These are phyloP conservation scores for Pseudomugil gertrudae DNA, from an alignment of 2,797 vertebrate genomes.

Conservation along the genomic window DNA sequence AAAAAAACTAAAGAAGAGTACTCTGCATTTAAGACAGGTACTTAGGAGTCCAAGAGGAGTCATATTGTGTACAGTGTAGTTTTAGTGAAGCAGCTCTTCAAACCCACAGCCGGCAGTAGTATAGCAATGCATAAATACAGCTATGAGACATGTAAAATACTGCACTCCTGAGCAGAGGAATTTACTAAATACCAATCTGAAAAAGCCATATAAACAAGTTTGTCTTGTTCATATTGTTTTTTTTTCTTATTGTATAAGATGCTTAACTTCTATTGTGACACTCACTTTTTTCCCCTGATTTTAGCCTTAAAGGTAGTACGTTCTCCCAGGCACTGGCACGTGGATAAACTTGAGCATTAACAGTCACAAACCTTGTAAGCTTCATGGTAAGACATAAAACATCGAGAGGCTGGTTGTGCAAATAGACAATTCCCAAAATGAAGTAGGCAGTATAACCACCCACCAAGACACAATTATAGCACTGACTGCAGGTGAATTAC, in stretches of 20 bases:
- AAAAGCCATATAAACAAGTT: conserved; percentile 10
- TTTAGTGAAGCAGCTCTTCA: conserved; percentile 6
- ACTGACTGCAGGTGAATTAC: conserved; percentile 20
- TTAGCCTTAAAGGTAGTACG: conserved; percentile 19
- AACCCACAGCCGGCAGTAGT: conserved; percentile 9
- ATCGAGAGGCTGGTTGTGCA: not conserved
- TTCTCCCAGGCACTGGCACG: conserved; percentile 1
- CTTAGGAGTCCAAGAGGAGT: conserved; percentile 19
- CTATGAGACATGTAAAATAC: not conserved
- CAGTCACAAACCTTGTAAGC: not conserved
- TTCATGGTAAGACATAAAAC: conserved; percentile 14
- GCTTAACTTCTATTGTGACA: conserved; percentile 18
- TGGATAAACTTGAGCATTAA: conserved; percentile 15
- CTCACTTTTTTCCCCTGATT: conserved; percentile 17
- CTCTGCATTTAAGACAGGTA: conserved; percentile 15
- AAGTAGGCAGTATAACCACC: not conserved
- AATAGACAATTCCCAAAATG: conserved; percentile 4
- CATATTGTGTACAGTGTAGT: conserved; percentile 4
- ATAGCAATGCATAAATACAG: not conserved
- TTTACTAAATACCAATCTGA: conserved; percentile 10
- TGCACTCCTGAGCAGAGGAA: conserved; percentile 3
- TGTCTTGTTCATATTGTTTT: conserved; percentile 1
- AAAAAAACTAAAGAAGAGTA: conserved; percentile 2
- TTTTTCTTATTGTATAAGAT: not conserved
- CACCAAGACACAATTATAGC: conserved; percentile 12